Evolutionary conservation across 2,113 vertebrate genomes (phyloP).

Genomic region (Elephas maximus): DNA sequence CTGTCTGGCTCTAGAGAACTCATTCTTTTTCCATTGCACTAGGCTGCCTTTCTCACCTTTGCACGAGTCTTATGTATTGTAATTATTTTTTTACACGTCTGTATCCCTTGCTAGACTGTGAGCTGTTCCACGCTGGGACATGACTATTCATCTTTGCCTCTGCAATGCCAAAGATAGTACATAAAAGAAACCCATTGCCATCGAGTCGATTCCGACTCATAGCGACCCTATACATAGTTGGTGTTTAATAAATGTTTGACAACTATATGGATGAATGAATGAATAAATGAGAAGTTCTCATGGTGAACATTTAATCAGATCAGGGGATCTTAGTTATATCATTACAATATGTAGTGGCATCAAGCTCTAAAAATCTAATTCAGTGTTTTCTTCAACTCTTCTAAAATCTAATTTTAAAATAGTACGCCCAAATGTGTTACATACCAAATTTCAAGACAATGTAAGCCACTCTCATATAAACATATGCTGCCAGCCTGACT

Average conservation of each 20-base stretch:
- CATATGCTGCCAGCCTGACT: background rate
- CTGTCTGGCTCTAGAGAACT: background rate
- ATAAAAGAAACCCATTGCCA: too few species aligned
- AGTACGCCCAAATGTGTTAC: background rate
- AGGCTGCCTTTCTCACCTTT: conserved; percentile 9
- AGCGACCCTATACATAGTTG: too few species aligned
- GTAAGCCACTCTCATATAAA: background rate
- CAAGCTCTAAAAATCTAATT: conserved; percentile 43
- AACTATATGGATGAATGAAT: background rate
- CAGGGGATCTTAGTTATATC: background rate
- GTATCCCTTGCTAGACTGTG: background rate
- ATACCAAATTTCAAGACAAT: conserved; percentile 8
- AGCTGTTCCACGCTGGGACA: background rate
- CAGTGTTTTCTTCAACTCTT: background rate
- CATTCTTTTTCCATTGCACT: background rate
- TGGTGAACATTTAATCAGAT: conserved; percentile 6
- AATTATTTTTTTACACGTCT: conserved; percentile 51
- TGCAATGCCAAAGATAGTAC: background rate
- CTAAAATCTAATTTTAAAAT: conserved; percentile 55
- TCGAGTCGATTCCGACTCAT: too few species aligned
- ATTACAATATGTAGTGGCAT: background rate
- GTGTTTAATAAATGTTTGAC: conserved; percentile 32
- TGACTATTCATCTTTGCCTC: background rate
- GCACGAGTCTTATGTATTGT: background rate
- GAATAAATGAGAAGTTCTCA: background rate